Percentiles rank a stretch among this genome's conserved stretches.
Evolutionary conservation across 2,797 vertebrate genomes (phyloP).

Genomic region (Poeciliopsis infans): DNA sequence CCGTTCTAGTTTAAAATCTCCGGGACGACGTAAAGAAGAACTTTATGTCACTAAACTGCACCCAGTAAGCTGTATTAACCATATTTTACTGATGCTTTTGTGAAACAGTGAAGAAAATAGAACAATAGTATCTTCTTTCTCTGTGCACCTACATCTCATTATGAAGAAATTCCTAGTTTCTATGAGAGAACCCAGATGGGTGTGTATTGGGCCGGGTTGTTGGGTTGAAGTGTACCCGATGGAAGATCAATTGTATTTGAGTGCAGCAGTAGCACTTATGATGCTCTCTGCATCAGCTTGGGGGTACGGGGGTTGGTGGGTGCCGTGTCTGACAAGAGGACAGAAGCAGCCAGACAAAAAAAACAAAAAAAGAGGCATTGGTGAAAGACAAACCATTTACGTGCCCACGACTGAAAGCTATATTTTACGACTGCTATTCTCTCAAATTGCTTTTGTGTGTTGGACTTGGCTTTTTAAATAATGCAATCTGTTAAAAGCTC

Average conservation of each 20-base stretch:
- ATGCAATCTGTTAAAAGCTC: constrained; percentile 83
- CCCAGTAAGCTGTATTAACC: too few relatives aligned
- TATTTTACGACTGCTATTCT: constrained; percentile 78
- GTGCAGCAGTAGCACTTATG: constrained; percentile 64
- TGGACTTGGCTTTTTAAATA: constrained; percentile 80
- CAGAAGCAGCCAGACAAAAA: constrained; percentile 53
- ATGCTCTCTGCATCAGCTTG: constrained; percentile 59
- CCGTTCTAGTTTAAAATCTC: too few relatives aligned
- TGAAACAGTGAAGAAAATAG: too few relatives aligned
- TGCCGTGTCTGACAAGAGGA: constrained; percentile 68
- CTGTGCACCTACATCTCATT: constrained; percentile 3
- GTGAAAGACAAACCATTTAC: constrained; percentile 76
- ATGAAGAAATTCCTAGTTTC: constrained; percentile 27
- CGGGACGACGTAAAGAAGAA: too few relatives aligned
- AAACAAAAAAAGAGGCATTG: constrained; percentile 40
- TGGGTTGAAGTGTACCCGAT: constrained; percentile 69
- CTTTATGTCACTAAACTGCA: too few relatives aligned
- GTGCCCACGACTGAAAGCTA: constrained; percentile 72
- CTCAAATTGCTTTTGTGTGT: constrained; percentile 83
- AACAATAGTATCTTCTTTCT: constrained; percentile 2
- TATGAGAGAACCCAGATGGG: constrained; percentile 38
- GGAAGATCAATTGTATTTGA: constrained; percentile 74
- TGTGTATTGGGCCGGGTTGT: constrained; percentile 50
- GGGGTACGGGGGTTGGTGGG: constrained; percentile 9
- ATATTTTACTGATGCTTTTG: too few relatives aligned